phyloP scores from a whole-genome alignment of 2,113 vertebrate genomes.

The Mugil cephalus region DNA sequence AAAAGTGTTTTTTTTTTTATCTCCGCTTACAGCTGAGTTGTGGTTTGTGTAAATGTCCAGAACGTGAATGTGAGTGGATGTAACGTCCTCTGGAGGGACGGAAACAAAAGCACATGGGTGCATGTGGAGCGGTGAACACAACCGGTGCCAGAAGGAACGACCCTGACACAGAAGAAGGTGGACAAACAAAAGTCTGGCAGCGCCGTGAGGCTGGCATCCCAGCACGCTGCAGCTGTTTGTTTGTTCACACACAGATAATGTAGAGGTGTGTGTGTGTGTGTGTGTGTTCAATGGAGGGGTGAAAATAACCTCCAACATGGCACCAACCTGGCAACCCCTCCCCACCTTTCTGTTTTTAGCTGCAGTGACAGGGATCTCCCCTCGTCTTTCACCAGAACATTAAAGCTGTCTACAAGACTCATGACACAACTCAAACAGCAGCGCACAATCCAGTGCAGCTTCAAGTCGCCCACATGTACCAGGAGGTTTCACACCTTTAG shows the following conservation, averaged over 20 bases:
- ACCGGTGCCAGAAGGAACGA: conserved; percentile 36
- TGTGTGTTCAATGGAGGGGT: neutral
- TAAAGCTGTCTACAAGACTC: too few species aligned
- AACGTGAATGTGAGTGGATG: conserved; percentile 7
- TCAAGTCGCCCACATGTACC: too few species aligned
- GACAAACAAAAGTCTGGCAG: conserved; percentile 59
- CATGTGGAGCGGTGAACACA: neutral
- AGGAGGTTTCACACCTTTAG: too few species aligned
- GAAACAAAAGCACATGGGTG: neutral
- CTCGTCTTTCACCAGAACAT: too few species aligned
- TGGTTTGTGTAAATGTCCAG: neutral
- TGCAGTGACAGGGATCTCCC: conserved; percentile 20
- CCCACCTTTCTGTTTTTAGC: conserved; percentile 2
- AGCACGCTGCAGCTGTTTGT: conserved; percentile 48
- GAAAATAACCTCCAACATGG: conserved; percentile 32
- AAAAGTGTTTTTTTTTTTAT: too few species aligned
- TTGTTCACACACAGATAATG: conserved; percentile 41
- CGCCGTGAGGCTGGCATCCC: conserved; percentile 31
- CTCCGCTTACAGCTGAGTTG: too few species aligned
- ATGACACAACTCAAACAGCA: too few species aligned
- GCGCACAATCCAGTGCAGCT: too few species aligned
- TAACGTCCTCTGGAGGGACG: conserved; percentile 2
- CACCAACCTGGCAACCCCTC: conserved; percentile 37
- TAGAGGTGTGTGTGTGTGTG: conserved; percentile 7
- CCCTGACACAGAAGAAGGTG: conserved; percentile 49